Conservation (phyloP, 2,888 invertebrate species). For the Pyrrhosoma nymphula region DNA sequence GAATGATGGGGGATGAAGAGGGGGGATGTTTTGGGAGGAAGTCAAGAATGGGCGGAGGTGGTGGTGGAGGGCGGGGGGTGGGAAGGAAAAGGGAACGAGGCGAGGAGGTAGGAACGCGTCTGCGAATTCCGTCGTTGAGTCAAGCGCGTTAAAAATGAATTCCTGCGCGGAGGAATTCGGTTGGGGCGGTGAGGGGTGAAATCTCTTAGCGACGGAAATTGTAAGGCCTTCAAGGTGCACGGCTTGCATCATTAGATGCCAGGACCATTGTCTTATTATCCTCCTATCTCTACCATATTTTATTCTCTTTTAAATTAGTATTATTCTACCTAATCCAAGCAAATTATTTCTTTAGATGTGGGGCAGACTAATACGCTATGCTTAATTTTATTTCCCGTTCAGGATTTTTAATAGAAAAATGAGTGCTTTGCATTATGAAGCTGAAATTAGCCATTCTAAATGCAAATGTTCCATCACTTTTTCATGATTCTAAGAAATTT, state of each 20-base stretch:
- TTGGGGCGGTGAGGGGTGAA: neutral
- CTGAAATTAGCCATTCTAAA: no score
- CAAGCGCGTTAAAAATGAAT: slow-evolving; percentile 8
- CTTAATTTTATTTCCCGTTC: no score
- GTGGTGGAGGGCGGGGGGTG: neutral
- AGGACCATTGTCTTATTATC: neutral
- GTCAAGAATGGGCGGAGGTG: neutral
- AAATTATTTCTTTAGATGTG: no score
- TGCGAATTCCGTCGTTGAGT: slow-evolving; percentile 32
- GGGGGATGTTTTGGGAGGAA: neutral
- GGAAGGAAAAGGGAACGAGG: neutral
- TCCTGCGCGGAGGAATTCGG: neutral
- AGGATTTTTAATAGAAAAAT: no score
- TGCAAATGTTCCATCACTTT: no score
- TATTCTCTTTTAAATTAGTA: neutral
- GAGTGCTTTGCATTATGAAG: no score
- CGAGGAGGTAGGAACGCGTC: neutral
- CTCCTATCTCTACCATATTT: neutral
- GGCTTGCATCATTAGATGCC: neutral
- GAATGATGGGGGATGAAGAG: no score
- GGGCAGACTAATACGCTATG: no score
- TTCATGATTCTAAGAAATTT: no score
- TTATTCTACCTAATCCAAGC: no score
- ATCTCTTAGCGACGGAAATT: neutral
- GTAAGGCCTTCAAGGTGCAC: neutral